phyloP scores from a whole-genome alignment of 2,888 invertebrate genomes.

The Athetis lepigone region DNA sequence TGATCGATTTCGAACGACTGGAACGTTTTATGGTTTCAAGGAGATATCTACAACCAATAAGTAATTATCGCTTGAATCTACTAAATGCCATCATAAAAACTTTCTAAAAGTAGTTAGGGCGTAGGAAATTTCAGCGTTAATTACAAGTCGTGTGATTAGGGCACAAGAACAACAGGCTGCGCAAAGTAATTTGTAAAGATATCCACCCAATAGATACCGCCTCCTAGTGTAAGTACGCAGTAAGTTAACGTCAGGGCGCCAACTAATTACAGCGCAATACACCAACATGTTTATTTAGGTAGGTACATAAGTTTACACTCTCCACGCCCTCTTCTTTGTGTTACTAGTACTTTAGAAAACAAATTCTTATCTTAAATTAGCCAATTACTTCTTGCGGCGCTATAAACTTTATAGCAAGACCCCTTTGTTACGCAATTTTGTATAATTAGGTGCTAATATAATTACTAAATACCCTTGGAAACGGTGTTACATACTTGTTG shows the following conservation, averaged over 20 bases:
- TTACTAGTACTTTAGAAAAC: conserved; percentile 43
- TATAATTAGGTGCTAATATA: conserved; percentile 44
- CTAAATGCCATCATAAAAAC: background rate
- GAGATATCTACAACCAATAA: conserved; percentile 1
- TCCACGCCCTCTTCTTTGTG: conserved; percentile 39
- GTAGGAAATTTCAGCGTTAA: background rate
- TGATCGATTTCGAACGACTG: conserved; percentile 27
- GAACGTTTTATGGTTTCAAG: conserved; percentile 18
- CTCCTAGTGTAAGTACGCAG: conserved; percentile 13
- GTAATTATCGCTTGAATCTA: background rate
- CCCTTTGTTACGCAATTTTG: conserved; percentile 37
- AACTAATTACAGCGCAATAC: conserved; percentile 45
- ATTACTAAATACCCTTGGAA: conserved; percentile 53
- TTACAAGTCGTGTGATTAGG: background rate
- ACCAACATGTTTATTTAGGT: conserved; percentile 53
- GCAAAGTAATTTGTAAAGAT: conserved; percentile 26
- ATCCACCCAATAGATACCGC: conserved; percentile 13
- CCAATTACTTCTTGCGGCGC: conserved; percentile 40
- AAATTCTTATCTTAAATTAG: conserved; percentile 46
- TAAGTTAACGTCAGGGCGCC: conserved; percentile 22
- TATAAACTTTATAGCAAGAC: conserved; percentile 31
- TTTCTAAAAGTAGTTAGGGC: background rate
- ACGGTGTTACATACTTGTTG: conserved; percentile 13
- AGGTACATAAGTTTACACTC: conserved; percentile 43
- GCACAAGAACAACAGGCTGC: conserved; percentile 4